A percentile compares a stretch with the other conserved stretches of the same genome.
These are phyloP conservation scores for Cistogaster globosa DNA, from an alignment of 2,888 invertebrate genomes.

Conservation along the genomic window DNA sequence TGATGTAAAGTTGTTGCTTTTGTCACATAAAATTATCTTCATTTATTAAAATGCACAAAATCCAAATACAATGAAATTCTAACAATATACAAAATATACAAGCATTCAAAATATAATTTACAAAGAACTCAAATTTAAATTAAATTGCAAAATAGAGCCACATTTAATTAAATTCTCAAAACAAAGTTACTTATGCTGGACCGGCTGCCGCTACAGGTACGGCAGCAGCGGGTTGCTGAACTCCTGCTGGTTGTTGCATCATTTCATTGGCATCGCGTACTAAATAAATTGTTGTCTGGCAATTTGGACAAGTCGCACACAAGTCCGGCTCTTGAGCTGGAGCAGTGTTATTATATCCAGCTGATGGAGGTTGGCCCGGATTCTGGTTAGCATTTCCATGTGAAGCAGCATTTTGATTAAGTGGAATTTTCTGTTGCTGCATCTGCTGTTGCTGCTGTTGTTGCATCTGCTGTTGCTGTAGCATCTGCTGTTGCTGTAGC, in stretches of 20 bases:
- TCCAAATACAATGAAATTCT: no score
- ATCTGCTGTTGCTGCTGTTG: background rate
- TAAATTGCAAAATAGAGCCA: background rate
- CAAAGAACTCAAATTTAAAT: background rate
- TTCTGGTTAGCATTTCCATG: slow-evolving; percentile 1
- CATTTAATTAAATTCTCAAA: background rate
- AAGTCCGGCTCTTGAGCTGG: slow-evolving; percentile 76
- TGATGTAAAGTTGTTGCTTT: no score
- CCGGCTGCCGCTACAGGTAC: background rate
- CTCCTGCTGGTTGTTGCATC: slow-evolving; percentile 21
- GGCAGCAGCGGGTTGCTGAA: slow-evolving; percentile 1
- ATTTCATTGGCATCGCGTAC: slow-evolving; percentile 77
- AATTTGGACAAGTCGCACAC: slow-evolving; percentile 82
- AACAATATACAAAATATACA: background rate
- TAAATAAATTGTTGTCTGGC: slow-evolving; percentile 80
- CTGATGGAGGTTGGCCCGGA: slow-evolving; percentile 3
- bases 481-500: background rate
- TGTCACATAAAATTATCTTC: no score
- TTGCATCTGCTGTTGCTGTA: slow-evolving; percentile 1
- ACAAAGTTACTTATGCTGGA: background rate
- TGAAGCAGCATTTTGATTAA: slow-evolving; percentile 1
- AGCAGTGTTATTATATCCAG: slow-evolving; percentile 29
- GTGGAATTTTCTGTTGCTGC: background rate
- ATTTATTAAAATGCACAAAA: no score
- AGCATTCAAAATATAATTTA: background rate